Percentiles rank a stretch among this genome's conserved stretches.
These are phyloP conservation scores for Speoplatyrhinus poulsoni DNA, from an alignment of 2,113 vertebrate genomes.

Conservation along the genomic window DNA sequence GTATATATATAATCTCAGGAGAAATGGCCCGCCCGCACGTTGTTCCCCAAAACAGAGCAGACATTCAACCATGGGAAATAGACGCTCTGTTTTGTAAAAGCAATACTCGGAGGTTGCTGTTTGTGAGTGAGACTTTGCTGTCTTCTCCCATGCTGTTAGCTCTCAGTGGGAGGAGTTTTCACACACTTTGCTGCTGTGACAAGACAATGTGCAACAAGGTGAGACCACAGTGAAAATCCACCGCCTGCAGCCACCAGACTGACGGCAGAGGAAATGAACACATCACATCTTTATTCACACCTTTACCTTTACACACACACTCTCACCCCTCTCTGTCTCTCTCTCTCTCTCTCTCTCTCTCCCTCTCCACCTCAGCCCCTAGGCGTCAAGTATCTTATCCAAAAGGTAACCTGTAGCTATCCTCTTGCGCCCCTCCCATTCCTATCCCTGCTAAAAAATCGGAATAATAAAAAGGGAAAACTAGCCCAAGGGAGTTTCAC, in stretches of 20 bases:
- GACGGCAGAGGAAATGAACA: constrained; percentile 72
- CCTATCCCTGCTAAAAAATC: constrained; percentile 40
- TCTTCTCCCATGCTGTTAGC: constrained; percentile 17
- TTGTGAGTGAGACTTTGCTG: not conserved
- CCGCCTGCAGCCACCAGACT: constrained; percentile 70
- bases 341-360: constrained; percentile 31
- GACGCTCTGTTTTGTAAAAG: not conserved
- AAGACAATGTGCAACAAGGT: constrained; percentile 67
- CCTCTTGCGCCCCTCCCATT: constrained; percentile 48
- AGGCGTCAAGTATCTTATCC: constrained; percentile 65
- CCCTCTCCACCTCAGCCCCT: constrained; percentile 35
- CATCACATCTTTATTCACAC: constrained; percentile 53
- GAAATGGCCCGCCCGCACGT: not conserved
- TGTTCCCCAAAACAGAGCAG: not conserved
- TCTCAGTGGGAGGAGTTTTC: constrained; percentile 75
- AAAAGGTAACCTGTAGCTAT: constrained; percentile 66
- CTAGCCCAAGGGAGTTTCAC: constrained; percentile 57
- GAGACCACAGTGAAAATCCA: constrained; percentile 66
- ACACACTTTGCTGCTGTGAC: constrained; percentile 72
- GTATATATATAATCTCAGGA: not conserved
- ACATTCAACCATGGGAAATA: not conserved
- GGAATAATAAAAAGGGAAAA: constrained; percentile 34
- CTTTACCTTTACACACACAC: constrained; percentile 42
- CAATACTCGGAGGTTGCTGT: not conserved
- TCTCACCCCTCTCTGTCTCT: constrained; percentile 17